Percentiles rank a stretch among this genome's conserved stretches.
These are phyloP conservation scores for Lanius ludovicianus DNA, from an alignment of 2,113 vertebrate species.

Conservation along the genomic window DNA sequence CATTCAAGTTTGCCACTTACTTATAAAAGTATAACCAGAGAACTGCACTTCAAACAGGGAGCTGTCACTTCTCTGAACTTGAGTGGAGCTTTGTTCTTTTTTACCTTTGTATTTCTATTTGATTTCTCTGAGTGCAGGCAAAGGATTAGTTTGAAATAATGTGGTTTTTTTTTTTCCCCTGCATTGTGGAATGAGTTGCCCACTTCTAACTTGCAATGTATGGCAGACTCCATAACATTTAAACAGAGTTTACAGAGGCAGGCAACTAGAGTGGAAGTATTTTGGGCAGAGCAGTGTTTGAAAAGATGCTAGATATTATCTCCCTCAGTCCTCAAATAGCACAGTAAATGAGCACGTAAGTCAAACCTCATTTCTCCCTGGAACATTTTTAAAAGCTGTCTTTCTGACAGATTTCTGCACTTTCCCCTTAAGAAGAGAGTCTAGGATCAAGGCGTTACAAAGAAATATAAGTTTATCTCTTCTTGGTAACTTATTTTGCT, in stretches of 20 bases:
- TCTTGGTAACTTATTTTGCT: neutral
- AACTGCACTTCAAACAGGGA: neutral
- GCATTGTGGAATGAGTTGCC: neutral
- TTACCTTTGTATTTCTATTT: neutral
- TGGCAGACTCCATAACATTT: neutral
- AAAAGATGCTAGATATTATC: neutral
- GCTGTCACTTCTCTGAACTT: neutral
- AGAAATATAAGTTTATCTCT: neutral
- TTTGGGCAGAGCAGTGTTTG: neutral
- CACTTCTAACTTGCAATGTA: neutral
- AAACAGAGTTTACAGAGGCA: neutral
- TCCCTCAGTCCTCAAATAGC: neutral
- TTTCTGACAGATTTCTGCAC: neutral
- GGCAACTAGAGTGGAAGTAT: neutral
- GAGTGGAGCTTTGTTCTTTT: neutral
- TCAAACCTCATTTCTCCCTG: neutral
- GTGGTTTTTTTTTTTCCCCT: neutral
- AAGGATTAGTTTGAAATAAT: neutral
- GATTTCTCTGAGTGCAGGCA: neutral
- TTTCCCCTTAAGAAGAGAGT: neutral
- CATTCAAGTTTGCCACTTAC: neutral
- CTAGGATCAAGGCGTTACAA: neutral
- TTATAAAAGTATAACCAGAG: neutral
- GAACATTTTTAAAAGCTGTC: neutral
- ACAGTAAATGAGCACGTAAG: neutral